These are phyloP conservation scores for Clupea harengus DNA, from an alignment of 2,113 vertebrate species.

Conservation along the genomic window DNA sequence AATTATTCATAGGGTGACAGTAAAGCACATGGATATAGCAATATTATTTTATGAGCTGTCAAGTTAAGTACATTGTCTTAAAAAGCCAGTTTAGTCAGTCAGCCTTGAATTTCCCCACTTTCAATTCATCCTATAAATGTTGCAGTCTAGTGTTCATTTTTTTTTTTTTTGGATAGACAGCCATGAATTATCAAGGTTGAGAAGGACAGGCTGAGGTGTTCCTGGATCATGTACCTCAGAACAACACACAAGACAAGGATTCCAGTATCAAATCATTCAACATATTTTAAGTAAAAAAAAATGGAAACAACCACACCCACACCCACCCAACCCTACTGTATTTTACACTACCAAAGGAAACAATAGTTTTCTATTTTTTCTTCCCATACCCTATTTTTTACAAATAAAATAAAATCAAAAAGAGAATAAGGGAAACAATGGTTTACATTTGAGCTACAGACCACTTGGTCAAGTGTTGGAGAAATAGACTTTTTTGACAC, in stretches of 20 bases:
- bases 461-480: not conserved
- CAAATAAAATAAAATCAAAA: conserved; percentile 22
- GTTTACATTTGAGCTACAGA: conserved; percentile 18
- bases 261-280: conserved; percentile 16
- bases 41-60: conserved; percentile 20
- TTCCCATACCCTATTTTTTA: conserved; percentile 6
- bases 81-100: conserved; percentile 10
- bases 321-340: conserved; percentile 3
- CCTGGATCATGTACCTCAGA: conserved; percentile 22
- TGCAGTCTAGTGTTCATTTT: conserved; percentile 34
- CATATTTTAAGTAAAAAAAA: conserved; percentile 6
- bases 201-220: not conserved
- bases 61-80: conserved; percentile 21
- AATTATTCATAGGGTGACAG: conserved; percentile 14
- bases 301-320: conserved; percentile 11
- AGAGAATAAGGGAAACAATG: conserved; percentile 27
- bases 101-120: conserved; percentile 20
- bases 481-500: not conserved
- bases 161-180: conserved; percentile 20
- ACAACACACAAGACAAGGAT: conserved; percentile 22
- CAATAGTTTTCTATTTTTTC: not conserved
- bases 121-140: conserved; percentile 28
- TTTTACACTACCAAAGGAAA: conserved; percentile 11
- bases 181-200: not conserved
- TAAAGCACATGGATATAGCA: conserved; percentile 16